A percentile compares a stretch with the other conserved stretches of the same genome.
Conservation (phyloP, 2,888 invertebrate genomes). For the Phyllotreta striolata region DNA sequence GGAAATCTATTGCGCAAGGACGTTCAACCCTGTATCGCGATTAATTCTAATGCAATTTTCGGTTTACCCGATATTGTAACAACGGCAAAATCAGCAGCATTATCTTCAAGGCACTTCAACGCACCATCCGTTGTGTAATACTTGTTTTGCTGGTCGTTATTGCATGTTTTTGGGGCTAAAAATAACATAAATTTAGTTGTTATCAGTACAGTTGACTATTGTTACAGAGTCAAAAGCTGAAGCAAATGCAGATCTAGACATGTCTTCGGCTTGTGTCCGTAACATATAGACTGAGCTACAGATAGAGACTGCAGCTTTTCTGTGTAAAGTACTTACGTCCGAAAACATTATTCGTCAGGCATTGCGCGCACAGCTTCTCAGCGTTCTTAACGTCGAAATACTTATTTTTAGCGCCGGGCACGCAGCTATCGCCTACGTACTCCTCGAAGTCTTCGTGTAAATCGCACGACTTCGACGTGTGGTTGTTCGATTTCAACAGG, state of each 20-base stretch:
- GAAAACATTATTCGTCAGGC: too few relatives aligned
- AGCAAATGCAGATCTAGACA: too few relatives aligned
- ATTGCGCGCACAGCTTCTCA: slow-evolving; percentile 55
- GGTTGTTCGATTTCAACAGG: slow-evolving; percentile 62
- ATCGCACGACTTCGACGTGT: slow-evolving; percentile 66
- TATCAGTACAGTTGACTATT: not conserved
- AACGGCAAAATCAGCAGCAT: slow-evolving; percentile 68
- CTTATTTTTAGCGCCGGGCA: slow-evolving; percentile 67
- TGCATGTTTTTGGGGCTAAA: slow-evolving; percentile 57
- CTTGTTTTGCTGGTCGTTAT: slow-evolving; percentile 63
- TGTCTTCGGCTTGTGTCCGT: too few relatives aligned
- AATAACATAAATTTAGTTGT: not conserved
- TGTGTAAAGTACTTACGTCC: slow-evolving; percentile 36
- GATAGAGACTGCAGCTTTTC: not conserved
- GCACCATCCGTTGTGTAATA: slow-evolving; percentile 71
- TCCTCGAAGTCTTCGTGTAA: slow-evolving; percentile 66
- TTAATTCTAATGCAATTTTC: too few relatives aligned
- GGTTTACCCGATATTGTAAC: slow-evolving; percentile 55
- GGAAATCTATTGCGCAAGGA: not conserved
- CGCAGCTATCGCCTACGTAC: slow-evolving; percentile 68
- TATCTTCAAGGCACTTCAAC: slow-evolving; percentile 66
- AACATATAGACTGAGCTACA: too few relatives aligned
- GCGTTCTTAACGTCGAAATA: slow-evolving; percentile 58
- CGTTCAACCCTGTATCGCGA: too few relatives aligned
- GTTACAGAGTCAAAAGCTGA: not conserved